Percentiles rank a stretch among this genome's conserved stretches.
Evolutionary conservation across 1,140 invertebrate species (phyloP).

Genomic region (Cryptotermes secundus): DNA sequence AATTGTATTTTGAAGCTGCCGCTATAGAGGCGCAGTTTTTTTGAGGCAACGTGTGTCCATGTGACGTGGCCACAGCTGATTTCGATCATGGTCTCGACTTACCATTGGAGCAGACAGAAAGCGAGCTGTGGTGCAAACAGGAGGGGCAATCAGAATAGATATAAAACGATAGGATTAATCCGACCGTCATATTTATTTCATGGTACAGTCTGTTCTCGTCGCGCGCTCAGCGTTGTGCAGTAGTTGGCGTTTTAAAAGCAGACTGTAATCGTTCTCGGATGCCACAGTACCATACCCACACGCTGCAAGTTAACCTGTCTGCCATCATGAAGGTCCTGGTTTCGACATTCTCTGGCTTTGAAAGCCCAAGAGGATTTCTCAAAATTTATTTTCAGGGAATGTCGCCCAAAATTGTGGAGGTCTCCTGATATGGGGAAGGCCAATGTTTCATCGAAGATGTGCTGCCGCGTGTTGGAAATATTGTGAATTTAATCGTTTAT

Average conservation of each 20-base stretch:
- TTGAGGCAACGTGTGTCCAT: background rate
- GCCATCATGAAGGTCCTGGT: too few relatives aligned
- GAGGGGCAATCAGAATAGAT: conserved; percentile 10
- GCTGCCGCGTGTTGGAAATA: too few relatives aligned
- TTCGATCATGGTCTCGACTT: conserved; percentile 5
- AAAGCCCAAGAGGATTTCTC: too few relatives aligned
- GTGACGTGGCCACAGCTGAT: background rate
- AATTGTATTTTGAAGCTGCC: too few relatives aligned
- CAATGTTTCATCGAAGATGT: too few relatives aligned
- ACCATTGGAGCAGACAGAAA: conserved; percentile 7
- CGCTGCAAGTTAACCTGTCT: background rate
- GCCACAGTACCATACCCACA: background rate
- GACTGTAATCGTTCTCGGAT: background rate
- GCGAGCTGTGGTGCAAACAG: background rate
- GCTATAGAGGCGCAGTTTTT: background rate
- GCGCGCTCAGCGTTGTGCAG: background rate
- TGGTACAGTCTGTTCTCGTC: background rate
- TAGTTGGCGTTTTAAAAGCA: background rate
- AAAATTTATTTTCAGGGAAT: too few relatives aligned
- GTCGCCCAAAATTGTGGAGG: too few relatives aligned
- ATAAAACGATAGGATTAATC: conserved; percentile 13
- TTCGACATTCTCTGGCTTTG: too few relatives aligned
- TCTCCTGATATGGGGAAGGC: too few relatives aligned
- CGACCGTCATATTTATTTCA: conserved; percentile 6
- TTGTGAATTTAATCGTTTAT: too few relatives aligned